Evolutionary conservation across 2,797 vertebrate species (phyloP).

Genomic region (Spea hammondii): DNA sequence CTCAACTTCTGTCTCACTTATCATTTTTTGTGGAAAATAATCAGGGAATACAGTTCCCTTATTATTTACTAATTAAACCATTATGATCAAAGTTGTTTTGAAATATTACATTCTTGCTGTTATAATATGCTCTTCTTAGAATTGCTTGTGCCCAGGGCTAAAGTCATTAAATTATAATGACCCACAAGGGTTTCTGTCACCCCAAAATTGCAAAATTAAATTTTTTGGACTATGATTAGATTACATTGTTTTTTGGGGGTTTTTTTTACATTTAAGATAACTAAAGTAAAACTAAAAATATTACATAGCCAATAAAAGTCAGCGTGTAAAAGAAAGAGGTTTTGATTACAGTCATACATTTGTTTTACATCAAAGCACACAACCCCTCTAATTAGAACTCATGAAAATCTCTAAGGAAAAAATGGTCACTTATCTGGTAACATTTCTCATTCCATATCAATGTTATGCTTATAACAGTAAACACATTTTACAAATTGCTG

Average conservation of each 20-base stretch:
- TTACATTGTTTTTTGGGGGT: conserved; percentile 14
- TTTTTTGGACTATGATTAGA: conserved; percentile 20
- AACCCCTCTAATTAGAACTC: conserved; percentile 36
- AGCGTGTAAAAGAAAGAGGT: conserved; percentile 4
- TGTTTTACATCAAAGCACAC: conserved; percentile 38
- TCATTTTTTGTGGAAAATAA: too few species aligned
- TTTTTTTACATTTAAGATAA: too few species aligned
- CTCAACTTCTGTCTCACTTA: too few species aligned
- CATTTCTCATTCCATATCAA: conserved; percentile 39
- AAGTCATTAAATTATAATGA: too few species aligned
- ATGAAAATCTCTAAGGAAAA: conserved; percentile 14
- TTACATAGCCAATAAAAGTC: conserved; percentile 23
- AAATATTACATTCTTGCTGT: too few species aligned
- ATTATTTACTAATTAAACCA: too few species aligned
- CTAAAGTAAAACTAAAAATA: conserved; percentile 2
- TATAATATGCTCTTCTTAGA: too few species aligned
- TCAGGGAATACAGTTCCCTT: too few species aligned
- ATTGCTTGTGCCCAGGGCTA: too few species aligned
- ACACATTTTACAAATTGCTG: conserved; percentile 46
- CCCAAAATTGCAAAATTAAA: too few species aligned
- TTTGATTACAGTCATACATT: conserved; percentile 18
- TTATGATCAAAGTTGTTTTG: too few species aligned
- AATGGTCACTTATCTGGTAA: conserved; percentile 33
- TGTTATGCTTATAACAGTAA: conserved; percentile 44
- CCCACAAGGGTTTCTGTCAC: too few species aligned